Evolutionary conservation across 2,797 vertebrate genomes (phyloP), one percentile per base, ranked within the genome.

Genomic region (Anguilla obscura): DNA sequence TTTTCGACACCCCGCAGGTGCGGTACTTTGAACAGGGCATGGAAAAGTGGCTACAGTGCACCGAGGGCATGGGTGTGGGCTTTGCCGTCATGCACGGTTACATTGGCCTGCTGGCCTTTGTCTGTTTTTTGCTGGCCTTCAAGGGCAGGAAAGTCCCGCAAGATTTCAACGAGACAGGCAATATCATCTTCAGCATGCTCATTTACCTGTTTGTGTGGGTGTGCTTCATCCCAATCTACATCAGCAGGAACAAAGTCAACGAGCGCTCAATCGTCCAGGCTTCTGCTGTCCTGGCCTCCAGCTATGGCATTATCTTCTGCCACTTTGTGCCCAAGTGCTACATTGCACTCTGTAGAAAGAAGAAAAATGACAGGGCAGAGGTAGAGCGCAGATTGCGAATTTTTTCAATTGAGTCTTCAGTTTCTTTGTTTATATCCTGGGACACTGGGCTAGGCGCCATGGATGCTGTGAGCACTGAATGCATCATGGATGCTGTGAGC

Each of bases 181-280:
- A 91, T 63, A 92, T 94, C 36, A 91, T 91, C 80, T 96, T 96
- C 54, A 95, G 95, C 91, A 95, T 96, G 94, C 90, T 96, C 3
- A 93, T 95, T 90, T 95, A 95, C 85, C 89, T 96, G 86, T 94
- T 95, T 88, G 93, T 94, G 4, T 96, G 95, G 96, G 90, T 94
- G 79, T 93, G 94, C 88, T 95, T 95, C 76, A 91, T 96, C 58
- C 94, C 94, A 0, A 88, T 94, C 50, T 96, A 94, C 12, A 90
- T 95, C 63, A 93, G 90, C 24, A 92, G 85, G 33, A 87, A 80
- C 0, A 88, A 93, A 80, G 60, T 79, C 33, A 40, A 79, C 4
- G 74, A 91, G 2, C 30, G 89, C 0, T 88, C 92, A 9, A 54
- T 89, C 4, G 92, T 95, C 18, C 94, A 96, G 91, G 90, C 92